phyloP scores from a whole-genome alignment of 2,113 vertebrate genomes.

The Phalacrocorax brasilianus region DNA sequence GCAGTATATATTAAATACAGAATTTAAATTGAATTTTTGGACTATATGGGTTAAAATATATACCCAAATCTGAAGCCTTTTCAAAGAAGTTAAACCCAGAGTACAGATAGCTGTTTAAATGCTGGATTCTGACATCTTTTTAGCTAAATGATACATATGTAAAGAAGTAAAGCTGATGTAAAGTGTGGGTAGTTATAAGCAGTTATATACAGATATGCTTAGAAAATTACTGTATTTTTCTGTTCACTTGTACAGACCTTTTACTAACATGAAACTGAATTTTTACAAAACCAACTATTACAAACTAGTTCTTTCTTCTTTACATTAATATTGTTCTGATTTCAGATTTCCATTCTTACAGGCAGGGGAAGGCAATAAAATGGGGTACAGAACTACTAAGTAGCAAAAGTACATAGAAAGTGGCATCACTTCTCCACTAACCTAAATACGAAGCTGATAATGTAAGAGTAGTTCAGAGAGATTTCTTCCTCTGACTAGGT shows the following conservation, averaged over 20 bases:
- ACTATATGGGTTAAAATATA: neutral
- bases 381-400: neutral
- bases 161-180: neutral
- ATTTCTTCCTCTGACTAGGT: neutral
- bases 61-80: neutral
- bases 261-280: neutral
- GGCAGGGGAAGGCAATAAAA: neutral
- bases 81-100: neutral
- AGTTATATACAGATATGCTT: neutral
- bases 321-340: neutral
- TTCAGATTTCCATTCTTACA: neutral
- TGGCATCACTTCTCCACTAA: neutral
- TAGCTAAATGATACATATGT: neutral
- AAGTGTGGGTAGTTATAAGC: neutral
- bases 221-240: neutral
- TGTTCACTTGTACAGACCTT: neutral
- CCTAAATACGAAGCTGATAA: neutral
- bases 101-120: neutral
- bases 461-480: neutral
- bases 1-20: neutral
- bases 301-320: neutral
- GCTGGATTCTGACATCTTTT: neutral
- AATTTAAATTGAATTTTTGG: neutral
- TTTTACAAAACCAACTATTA: neutral
- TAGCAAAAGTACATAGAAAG: neutral